These are phyloP conservation scores for Oscheius sp. DNA, from an alignment of 2,888 invertebrate species.

Conservation along the genomic window DNA sequence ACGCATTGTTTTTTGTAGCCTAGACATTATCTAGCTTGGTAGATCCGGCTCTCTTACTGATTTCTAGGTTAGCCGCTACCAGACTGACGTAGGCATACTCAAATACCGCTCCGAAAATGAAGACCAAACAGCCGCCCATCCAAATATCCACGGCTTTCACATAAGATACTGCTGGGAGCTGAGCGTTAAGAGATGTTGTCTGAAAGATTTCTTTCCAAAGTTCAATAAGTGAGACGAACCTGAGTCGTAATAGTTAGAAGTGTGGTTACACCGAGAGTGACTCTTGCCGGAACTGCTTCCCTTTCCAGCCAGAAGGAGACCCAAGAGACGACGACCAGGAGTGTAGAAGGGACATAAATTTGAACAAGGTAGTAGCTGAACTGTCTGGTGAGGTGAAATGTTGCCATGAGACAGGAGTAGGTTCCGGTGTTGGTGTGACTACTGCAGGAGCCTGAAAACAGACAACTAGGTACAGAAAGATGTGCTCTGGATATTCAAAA, in stretches of 20 bases:
- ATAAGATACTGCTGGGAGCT: conserved; percentile 33
- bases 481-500: no score
- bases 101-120: conserved; percentile 32
- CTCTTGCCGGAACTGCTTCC: conserved; percentile 29
- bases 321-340: conserved; percentile 39
- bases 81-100: conserved; percentile 32
- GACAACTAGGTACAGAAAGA: not conserved
- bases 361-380: conserved; percentile 36
- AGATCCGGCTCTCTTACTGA: not conserved
- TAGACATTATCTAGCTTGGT: not conserved
- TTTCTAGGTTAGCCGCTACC: conserved; percentile 21
- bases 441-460: conserved; percentile 16
- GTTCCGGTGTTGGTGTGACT: conserved; percentile 29
- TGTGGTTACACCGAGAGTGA: conserved; percentile 33
- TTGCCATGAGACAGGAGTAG: conserved; percentile 31
- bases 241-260: conserved; percentile 36
- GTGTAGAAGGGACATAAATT: conserved; percentile 32
- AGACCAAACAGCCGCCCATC: conserved; percentile 29
- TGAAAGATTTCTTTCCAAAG: not conserved
- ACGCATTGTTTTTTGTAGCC: not conserved
- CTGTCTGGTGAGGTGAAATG: conserved; percentile 30
- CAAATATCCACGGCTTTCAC: conserved; percentile 35
- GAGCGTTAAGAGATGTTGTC: conserved; percentile 25
- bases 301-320: conserved; percentile 35
- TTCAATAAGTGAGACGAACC: not conserved